Evolutionary conservation across 2,113 vertebrate species (phyloP), one percentile per base, ranked within the genome.

Genomic region (Cochlearius cochlearius): DNA sequence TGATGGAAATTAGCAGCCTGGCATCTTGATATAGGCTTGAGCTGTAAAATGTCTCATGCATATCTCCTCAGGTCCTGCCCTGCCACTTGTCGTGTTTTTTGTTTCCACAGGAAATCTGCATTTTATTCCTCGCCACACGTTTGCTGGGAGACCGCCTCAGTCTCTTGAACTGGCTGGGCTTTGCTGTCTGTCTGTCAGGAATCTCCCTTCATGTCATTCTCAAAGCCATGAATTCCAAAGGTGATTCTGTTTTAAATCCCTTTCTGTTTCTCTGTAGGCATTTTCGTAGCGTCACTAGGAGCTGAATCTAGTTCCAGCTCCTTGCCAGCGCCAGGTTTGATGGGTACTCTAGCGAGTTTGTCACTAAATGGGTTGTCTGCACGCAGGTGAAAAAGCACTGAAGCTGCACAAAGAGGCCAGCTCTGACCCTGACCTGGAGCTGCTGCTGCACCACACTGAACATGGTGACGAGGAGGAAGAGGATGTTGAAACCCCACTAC

Each of bases 91-190:
- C 72, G 8, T 49, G 60, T 12, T 64, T 86, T 82, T 83, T 83
- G 55, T 78, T 52, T 95, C 81, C 88, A 27, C 93, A 99, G 99
- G 99, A 99, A 95, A 98, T 99, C 80, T 99, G 99, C 78, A 99
- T 98, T 71, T 96, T 99, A 91, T 94, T 99, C 77, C 94, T 99
- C 41, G 99, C 99, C 8, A 98, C 98, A 7, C 95, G 84, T 82
- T 91, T 99, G 83, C 98, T 99, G 98, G 99, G 99, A 30, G 99
- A 99, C 73, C 98, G 74, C 86, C 98, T 99, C 97, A 99, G 95
- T 64, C 34, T 90, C 5, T 50, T 99, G 14, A 99, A 99, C 97
- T 99, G 99, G 99, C 94, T 99, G 93, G 99, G 99, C 78, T 99
- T 99, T 25, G 98, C 90, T 21, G 98, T 99, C 59, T 99, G 99